Base-by-base conservation (phyloP, 2,797 vertebrate genomes). In the Scomberomorus guttatus region DNA sequence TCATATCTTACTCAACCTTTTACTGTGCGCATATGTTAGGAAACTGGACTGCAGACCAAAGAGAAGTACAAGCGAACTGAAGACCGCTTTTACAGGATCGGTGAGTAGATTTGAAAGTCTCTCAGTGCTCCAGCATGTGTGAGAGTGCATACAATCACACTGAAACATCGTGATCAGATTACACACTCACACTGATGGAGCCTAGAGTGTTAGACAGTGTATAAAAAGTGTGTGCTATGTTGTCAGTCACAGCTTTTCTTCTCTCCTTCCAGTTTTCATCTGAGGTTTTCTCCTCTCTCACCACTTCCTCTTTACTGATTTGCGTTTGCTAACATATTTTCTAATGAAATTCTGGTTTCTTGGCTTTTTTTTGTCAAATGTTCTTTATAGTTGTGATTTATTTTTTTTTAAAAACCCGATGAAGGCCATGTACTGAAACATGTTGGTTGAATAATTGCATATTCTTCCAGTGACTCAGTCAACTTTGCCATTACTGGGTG, bases 1-100 rank as follows among this genome's bases (percentile, higher is more conserved):
- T 52, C 25, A 7, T 27, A 4, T 58, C 73, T 75, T 3, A 48
- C 50, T 22, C 6, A 32, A 0, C 22, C 46, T 70, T 25, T 76
- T 10, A 2, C 17, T 83, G n/a, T 85, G 58, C 81, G 68, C 15
- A 1, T 52, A 3, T 79, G 60, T 63, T 72, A 96, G 96, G 94
- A 95, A 34, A 29, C 86, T 25, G 93, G 90, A 88, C 56, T 92
- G 88, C 96, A 96, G 96, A 96, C 96, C 96, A 99, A 98, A 98
- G 98, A 98, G 61, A 95, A 95, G 89, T 95, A 94, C 87, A 98
- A 96, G 92, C 94, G 90, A 72, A 96, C 97, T 71, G 96, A 98
- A 75, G 98, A 99, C 83, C 97, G 96, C 65, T 99, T 97, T 89
- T 97, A 97, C 94, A 96, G 96, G 95, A 97, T 99, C 77, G 97